Evolutionary conservation across 1,140 invertebrate species (phyloP).

Genomic region (Bombyx mandarina): DNA sequence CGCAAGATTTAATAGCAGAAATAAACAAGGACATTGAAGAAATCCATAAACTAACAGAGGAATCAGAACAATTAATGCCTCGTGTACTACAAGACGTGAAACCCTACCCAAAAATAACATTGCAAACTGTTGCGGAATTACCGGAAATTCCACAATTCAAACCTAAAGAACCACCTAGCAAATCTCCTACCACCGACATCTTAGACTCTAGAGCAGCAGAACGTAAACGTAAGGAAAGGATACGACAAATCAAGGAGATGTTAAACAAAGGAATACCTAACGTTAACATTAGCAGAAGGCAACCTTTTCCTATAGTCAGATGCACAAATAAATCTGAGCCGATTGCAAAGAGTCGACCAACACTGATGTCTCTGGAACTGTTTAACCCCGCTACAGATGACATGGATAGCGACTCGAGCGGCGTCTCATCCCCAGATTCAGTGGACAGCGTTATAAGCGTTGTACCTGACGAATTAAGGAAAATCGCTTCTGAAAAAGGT

Average conservation of each 20-base stretch:
- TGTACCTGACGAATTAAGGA: constrained; percentile 58
- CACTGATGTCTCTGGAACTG: constrained; percentile 83
- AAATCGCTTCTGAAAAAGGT: constrained; percentile 64
- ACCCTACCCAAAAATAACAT: constrained; percentile 72
- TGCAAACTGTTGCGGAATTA: constrained; percentile 72
- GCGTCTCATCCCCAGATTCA: constrained; percentile 88
- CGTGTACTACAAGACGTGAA: constrained; percentile 65
- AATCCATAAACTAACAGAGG: constrained; percentile 66
- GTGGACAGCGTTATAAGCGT: constrained; percentile 87
- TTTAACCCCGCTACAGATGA: constrained; percentile 94
- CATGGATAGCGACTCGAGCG: constrained; percentile 89
- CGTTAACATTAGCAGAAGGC: constrained; percentile 68
- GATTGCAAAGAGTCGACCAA: constrained; percentile 72
- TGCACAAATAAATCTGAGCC: constrained; percentile 70
- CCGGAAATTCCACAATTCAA: constrained; percentile 74
- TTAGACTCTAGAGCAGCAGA: constrained; percentile 55
- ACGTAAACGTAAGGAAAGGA: constrained; percentile 71
- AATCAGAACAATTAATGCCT: constrained; percentile 59
- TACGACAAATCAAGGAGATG: constrained; percentile 79
- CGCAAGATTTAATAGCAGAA: constrained; percentile 63
- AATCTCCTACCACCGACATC: constrained; percentile 43
- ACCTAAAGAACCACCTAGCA: constrained; percentile 40
- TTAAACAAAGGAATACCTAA: constrained; percentile 66
- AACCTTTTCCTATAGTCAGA: constrained; percentile 75
- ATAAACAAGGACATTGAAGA: constrained; percentile 69